Base-by-base conservation (phyloP, 2,888 invertebrate species). In the Brenthis daphne region DNA sequence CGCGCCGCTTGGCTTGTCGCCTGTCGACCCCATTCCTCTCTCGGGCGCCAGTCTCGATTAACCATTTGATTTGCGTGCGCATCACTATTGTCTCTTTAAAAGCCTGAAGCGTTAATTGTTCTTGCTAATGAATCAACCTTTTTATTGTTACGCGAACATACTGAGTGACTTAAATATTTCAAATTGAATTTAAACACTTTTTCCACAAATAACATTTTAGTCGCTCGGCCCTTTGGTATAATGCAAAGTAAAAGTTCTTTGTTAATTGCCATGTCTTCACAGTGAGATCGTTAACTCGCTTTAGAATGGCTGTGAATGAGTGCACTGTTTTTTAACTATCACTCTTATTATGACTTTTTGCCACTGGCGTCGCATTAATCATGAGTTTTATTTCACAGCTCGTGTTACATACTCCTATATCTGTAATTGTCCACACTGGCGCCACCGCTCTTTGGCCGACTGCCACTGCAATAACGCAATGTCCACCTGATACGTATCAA, bases 401-500 rank as follows among this genome's bases (percentile, higher is more conserved):
- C 85, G 77, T 77, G 79, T 89, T 88, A 84, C 88, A 79, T 77
- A 80, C 81, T 82, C 80, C 81, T 84, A 79, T 84, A 82, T 84
- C 82, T 84, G 85, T 86, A 88, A 88, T 87, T 86, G 86, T 84
- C 82, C 82, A 79, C 83, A 78, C 73, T 72, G 89, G 89, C 90
- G 90, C 90, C 90, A 85, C 83, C 72, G 77, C 77, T 80, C 85
- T 80, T 88, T 91, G 90, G 91, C 88, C 73, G 84, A 75, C 80
- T 89, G 90, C 90, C 90, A 90, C 81, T 82, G 82, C 82, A 83
- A 79, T 82, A 80, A 80, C 77, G 80, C 64, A 79, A 76, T 78
- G 79, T 81, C 78, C 80, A 76, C 75, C 76, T 83, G 79, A 87
- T 86, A 85, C 84, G 84, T 86, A 86, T 81, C 77, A 78, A 83